Evolutionary conservation across 2,888 invertebrate genomes (phyloP), one percentile per base, ranked within the genome.

Genomic region (Trichacis sp.): DNA sequence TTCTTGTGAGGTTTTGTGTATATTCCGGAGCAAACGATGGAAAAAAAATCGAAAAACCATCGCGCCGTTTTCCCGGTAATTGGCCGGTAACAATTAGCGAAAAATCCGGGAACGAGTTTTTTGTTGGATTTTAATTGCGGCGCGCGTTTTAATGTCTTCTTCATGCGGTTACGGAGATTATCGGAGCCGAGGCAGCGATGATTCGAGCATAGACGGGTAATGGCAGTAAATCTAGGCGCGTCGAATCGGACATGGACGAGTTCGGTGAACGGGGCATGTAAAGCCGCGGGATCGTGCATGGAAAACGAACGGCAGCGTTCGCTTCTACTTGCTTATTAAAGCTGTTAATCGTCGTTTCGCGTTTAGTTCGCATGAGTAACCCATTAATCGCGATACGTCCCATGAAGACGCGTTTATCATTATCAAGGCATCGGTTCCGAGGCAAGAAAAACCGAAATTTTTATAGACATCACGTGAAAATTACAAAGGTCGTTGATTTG

Each of bases 251-350:
- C 50, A 49, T 18, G 54, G 36, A 53, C 53, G 53, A 45, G 59
- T 48, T 53, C 46, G 45, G 40, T 36, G 52, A 30, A 42, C 36
- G 38, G 40, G 30, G 48, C 48, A 30, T 30, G 48, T 30, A 11
- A 19, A 38, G 15, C 40, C 59, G 40, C 59, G 42, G 18, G 52
- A 52, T 59, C 47, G 53, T 33, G 60, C 60, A 38, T 48, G 30
- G 40, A 40, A 52, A 24, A 29, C 42, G 40, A 63, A 57, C 58
- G 58, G 50, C 58, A 64, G 57, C 53, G 51, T 15, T 49, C 50
- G 62, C 51, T 51, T 49, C 56, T 45, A 49, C 52, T 47, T 46
- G 64, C 64, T 64, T 64, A 64, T 64, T 59, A 59, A 51, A 47
- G 29, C 54, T 29, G 54, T 48, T 64, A 55, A 59, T 64, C 59